Conservation (phyloP, 2,797 vertebrate genomes). For the Chromobotia macracanthus region DNA sequence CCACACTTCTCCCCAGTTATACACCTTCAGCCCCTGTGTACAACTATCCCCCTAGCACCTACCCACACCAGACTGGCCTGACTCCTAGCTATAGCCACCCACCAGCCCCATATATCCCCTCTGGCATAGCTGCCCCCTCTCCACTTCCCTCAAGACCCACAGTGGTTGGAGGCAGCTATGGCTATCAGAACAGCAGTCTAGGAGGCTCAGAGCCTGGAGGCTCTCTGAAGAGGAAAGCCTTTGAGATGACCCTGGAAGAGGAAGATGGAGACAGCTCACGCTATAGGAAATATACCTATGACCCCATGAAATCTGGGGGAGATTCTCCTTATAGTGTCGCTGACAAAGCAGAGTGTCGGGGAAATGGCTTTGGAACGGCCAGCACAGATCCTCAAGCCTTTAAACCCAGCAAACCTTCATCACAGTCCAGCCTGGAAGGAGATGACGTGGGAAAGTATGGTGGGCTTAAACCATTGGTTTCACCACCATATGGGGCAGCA, state of each 20-base stretch:
- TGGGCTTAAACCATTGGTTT: conserved; percentile 82
- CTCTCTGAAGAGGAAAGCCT: conserved; percentile 90
- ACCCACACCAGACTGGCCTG: conserved; percentile 83
- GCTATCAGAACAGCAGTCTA: conserved; percentile 81
- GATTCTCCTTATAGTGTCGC: conserved; percentile 78
- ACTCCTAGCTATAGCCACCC: conserved; percentile 82
- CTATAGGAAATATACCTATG: conserved; percentile 90
- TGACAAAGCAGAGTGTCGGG: conserved; percentile 85
- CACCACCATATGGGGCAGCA: conserved; percentile 77
- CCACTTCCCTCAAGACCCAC: conserved; percentile 82
- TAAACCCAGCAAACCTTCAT: conserved; percentile 75
- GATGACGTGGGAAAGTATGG: conserved; percentile 71
- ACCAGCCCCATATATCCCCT: conserved; percentile 83
- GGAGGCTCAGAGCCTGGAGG: conserved; percentile 74
- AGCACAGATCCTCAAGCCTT: conserved; percentile 75
- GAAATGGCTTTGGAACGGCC: conserved; percentile 80
- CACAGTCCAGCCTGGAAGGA: conserved; percentile 69
- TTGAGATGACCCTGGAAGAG: conserved; percentile 82
- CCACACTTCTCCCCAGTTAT: conserved; percentile 85
- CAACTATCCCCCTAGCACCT: conserved; percentile 85
- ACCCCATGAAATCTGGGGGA: conserved; percentile 81
- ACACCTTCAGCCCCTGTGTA: conserved; percentile 86
- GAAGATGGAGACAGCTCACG: conserved; percentile 78
- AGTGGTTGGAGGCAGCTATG: conserved; percentile 80
- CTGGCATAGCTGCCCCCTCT: conserved; percentile 85